These are phyloP conservation scores for Trematomus loennbergii DNA, from an alignment of 2,113 vertebrate species.

Conservation along the genomic window DNA sequence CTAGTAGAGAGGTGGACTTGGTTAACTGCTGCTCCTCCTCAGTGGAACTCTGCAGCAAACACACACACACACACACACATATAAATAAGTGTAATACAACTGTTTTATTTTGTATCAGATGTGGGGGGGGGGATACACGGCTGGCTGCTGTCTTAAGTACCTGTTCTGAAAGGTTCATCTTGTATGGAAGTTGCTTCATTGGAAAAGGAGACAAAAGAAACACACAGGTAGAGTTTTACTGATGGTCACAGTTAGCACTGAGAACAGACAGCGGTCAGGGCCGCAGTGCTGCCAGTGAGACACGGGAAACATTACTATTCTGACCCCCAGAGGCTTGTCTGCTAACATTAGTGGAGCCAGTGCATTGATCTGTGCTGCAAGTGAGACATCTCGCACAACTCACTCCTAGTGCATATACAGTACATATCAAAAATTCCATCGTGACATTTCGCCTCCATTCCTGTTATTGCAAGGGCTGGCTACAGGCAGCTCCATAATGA, in stretches of 20 bases:
- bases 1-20: constrained; percentile 92
- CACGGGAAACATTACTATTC: constrained; percentile 32
- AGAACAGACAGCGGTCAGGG: constrained; percentile 48
- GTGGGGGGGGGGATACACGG: constrained; percentile 49
- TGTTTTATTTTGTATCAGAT: constrained; percentile 32
- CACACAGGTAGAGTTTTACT: constrained; percentile 74
- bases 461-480: constrained; percentile 35
- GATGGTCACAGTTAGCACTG: constrained; percentile 42
- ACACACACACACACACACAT: constrained; percentile 26
- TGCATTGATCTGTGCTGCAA: constrained; percentile 51
- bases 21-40: constrained; percentile 90
- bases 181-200: constrained; percentile 83
- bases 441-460: constrained; percentile 59
- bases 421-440: constrained; percentile 42
- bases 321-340: constrained; percentile 39
- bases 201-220: constrained; percentile 79
- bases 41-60: constrained; percentile 86
- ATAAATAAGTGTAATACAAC: neutral
- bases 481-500: constrained; percentile 51
- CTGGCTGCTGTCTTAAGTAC: constrained; percentile 69
- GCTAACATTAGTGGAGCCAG: constrained; percentile 51
- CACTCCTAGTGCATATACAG: constrained; percentile 42
- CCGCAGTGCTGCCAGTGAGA: constrained; percentile 45
- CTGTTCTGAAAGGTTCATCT: constrained; percentile 85
- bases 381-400: constrained; percentile 23